Percentiles rank a stretch among this genome's conserved stretches.
Evolutionary conservation across 2,113 vertebrate genomes (phyloP).

Genomic region (Pachyramphus minor): DNA sequence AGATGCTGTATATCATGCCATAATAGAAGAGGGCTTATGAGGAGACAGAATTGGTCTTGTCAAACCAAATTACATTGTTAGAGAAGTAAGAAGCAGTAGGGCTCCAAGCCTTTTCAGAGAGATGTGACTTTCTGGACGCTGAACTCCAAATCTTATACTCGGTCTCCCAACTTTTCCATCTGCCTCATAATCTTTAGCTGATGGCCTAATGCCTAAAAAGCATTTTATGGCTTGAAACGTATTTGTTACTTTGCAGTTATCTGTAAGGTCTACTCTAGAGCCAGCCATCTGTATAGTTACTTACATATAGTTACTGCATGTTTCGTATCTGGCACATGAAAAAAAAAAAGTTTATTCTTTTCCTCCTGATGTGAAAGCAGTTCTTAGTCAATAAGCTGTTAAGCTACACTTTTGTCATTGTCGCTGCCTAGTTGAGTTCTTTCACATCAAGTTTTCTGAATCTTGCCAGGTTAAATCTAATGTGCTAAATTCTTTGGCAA

Average conservation of each 20-base stretch:
- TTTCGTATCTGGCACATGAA: not conserved
- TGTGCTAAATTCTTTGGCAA: conserved; percentile 35
- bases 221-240: not conserved
- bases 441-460: not conserved
- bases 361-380: conserved; percentile 22
- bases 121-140: not conserved
- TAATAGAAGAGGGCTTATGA: not conserved
- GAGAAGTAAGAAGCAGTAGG: not conserved
- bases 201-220: not conserved
- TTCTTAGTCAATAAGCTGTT: conserved; percentile 38
- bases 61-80: not conserved
- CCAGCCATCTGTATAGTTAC: not conserved
- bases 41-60: not conserved
- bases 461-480: not conserved
- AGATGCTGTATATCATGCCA: not conserved
- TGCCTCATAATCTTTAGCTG: not conserved
- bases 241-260: not conserved
- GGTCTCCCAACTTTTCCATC: not conserved
- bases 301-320: not conserved
- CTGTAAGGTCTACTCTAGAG: not conserved
- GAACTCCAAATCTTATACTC: not conserved
- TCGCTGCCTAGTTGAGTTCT: not conserved
- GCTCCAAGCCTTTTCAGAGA: not conserved
- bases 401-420: conserved; percentile 7
- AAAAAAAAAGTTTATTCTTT: conserved; percentile 31